Evolutionary conservation across 1,140 invertebrate genomes (phyloP).

Genomic region (Euwallacea similis): DNA sequence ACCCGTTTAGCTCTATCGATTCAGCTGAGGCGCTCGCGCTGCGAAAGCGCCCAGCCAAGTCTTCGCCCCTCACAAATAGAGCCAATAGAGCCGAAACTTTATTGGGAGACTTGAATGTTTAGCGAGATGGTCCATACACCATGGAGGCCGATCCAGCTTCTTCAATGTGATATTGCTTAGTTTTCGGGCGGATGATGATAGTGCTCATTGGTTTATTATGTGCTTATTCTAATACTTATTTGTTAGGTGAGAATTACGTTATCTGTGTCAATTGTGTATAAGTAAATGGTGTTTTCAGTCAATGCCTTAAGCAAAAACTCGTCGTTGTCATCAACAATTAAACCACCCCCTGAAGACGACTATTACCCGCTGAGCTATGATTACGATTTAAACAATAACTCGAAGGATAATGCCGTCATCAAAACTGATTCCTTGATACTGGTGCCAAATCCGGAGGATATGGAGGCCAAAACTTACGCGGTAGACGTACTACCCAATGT

Average conservation of each 20-base stretch:
- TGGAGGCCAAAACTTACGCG: constrained; percentile 45
- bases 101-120: not conserved
- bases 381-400: constrained; percentile 49
- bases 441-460: constrained; percentile 48
- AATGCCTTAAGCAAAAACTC: constrained; percentile 33
- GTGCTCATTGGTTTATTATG: constrained; percentile 26
- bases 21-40: constrained; percentile 35
- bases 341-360: constrained; percentile 30
- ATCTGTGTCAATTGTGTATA: not conserved
- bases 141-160: constrained; percentile 38
- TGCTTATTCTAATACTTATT: not conserved
- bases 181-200: constrained; percentile 30
- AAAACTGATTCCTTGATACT: constrained; percentile 49
- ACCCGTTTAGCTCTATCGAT: constrained; percentile 45
- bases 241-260: not conserved
- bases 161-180: constrained; percentile 33
- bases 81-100: not conserved
- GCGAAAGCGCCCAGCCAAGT: constrained; percentile 23
- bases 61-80: not conserved
- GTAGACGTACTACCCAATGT: constrained; percentile 49
- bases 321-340: constrained; percentile 35
- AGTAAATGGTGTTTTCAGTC: constrained; percentile 10
- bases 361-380: constrained; percentile 44
- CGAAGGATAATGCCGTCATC: constrained; percentile 4
- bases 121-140: not conserved